Evolutionary conservation across 2,113 vertebrate species (phyloP).

Genomic region (Pan paniscus): DNA sequence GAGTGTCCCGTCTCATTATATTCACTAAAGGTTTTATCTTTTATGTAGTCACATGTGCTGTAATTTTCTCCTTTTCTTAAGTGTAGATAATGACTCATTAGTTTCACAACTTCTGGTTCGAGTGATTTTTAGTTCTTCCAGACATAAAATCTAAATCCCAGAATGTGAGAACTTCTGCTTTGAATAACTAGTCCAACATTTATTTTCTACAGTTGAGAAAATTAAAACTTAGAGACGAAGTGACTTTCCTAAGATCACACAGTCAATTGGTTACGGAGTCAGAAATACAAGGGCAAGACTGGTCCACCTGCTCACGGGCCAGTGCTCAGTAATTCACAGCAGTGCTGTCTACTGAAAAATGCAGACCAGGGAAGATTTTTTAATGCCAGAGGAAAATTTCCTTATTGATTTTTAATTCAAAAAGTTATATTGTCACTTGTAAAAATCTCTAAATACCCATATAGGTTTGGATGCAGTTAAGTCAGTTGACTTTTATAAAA

Average conservation of each 20-base stretch:
- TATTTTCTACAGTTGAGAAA: constrained; percentile 2
- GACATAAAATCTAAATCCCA: constrained; percentile 21
- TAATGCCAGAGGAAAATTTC: not conserved
- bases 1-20: not conserved
- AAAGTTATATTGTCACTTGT: not conserved
- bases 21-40: not conserved
- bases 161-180: not conserved
- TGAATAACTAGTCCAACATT: not conserved
- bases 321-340: not conserved
- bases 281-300: not conserved
- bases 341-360: not conserved
- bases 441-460: constrained; percentile 8
- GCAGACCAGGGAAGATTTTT: not conserved
- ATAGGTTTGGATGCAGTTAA: not conserved
- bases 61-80: not conserved
- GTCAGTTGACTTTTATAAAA: not conserved
- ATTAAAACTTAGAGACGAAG: not conserved
- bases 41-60: not conserved
- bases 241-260: not conserved
- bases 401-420: constrained; percentile 16
- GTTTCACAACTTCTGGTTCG: not conserved
- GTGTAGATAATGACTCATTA: not conserved
- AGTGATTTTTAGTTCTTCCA: constrained; percentile 37
- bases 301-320: no score
- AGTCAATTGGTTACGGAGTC: not conserved